A percentile compares a stretch with the other conserved stretches of the same genome.
These are phyloP conservation scores for Tetraodon nigroviridis DNA, from an alignment of 2,113 vertebrate species.

Conservation along the genomic window DNA sequence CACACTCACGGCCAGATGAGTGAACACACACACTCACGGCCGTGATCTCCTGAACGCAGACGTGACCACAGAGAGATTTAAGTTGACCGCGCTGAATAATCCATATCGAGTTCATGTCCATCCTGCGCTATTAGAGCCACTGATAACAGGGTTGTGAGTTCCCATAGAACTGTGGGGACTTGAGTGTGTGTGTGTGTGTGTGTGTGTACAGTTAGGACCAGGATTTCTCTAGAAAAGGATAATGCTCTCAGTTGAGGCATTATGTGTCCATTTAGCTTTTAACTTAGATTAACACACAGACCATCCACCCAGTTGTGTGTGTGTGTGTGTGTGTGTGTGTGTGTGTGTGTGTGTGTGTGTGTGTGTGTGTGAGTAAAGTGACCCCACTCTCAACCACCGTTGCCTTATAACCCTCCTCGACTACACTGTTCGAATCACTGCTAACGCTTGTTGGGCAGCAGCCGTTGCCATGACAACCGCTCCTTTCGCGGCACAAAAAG, in stretches of 20 bases:
- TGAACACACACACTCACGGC: slow-evolving; percentile 11
- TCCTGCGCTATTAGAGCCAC: slow-evolving; percentile 34
- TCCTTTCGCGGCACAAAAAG: no score
- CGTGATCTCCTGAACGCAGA: slow-evolving; percentile 9
- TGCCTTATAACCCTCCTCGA: not conserved
- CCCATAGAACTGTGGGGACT: slow-evolving; percentile 20
- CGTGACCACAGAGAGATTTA: slow-evolving; percentile 19
- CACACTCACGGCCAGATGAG: no score
- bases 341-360: slow-evolving; percentile 12
- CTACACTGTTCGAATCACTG: not conserved
- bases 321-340: slow-evolving; percentile 30
- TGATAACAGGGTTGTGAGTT: slow-evolving; percentile 22
- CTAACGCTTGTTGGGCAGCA: not conserved
- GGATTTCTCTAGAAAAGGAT: slow-evolving; percentile 67
- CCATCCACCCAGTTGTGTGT: slow-evolving; percentile 25
- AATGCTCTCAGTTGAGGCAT: slow-evolving; percentile 67
- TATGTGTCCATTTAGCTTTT: slow-evolving; percentile 77
- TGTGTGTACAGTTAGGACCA: slow-evolving; percentile 8
- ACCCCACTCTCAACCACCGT: not conserved
- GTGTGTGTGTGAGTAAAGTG: slow-evolving; percentile 8
- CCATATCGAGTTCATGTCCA: slow-evolving; percentile 53
- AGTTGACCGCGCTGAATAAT: slow-evolving; percentile 45
- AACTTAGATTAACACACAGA: slow-evolving; percentile 72
- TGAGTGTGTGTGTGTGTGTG: slow-evolving; percentile 21
- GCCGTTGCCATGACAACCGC: not conserved